Evolutionary conservation across 2,888 invertebrate genomes (phyloP).

Genomic region (Rhodophaea formosa): DNA sequence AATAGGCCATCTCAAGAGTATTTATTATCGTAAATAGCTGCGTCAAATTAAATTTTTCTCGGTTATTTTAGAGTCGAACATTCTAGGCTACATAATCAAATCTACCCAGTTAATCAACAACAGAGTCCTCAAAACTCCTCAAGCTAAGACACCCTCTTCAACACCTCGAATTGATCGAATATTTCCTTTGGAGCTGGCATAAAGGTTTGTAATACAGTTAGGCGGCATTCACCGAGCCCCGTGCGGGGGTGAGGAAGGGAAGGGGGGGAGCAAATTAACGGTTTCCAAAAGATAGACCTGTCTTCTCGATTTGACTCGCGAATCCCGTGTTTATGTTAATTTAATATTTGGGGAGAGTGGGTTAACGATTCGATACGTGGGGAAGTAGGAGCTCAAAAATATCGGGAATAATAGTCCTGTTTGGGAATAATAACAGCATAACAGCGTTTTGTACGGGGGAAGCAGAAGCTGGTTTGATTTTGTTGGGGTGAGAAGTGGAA

Average conservation of each 20-base stretch:
- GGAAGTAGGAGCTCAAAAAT: slow-evolving; percentile 20
- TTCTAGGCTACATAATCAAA: no score
- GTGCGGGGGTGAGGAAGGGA: not conserved
- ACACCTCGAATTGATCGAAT: slow-evolving; percentile 30
- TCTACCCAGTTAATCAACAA: no score
- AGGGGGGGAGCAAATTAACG: slow-evolving; percentile 55
- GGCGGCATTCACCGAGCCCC: slow-evolving; percentile 42
- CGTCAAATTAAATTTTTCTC: no score
- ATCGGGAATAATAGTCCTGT: slow-evolving; percentile 14
- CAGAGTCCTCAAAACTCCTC: not conserved
- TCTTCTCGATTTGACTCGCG: slow-evolving; percentile 69
- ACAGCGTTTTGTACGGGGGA: slow-evolving; percentile 5
- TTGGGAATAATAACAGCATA: slow-evolving; percentile 13
- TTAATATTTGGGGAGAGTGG: slow-evolving; percentile 53
- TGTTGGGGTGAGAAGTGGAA: slow-evolving; percentile 8
- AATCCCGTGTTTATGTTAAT: slow-evolving; percentile 69
- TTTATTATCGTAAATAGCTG: no score
- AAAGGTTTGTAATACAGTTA: slow-evolving; percentile 58
- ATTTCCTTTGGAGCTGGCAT: slow-evolving; percentile 37
- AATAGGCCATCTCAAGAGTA: no score
- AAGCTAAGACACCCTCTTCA: slow-evolving; percentile 24
- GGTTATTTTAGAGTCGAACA: no score
- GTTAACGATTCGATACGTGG: slow-evolving; percentile 28
- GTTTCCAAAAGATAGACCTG: slow-evolving; percentile 70
- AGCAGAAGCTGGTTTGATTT: slow-evolving; percentile 4